phyloP scores from a whole-genome alignment of 2,113 vertebrate species.

The human (Homo sapiens) region DNA sequence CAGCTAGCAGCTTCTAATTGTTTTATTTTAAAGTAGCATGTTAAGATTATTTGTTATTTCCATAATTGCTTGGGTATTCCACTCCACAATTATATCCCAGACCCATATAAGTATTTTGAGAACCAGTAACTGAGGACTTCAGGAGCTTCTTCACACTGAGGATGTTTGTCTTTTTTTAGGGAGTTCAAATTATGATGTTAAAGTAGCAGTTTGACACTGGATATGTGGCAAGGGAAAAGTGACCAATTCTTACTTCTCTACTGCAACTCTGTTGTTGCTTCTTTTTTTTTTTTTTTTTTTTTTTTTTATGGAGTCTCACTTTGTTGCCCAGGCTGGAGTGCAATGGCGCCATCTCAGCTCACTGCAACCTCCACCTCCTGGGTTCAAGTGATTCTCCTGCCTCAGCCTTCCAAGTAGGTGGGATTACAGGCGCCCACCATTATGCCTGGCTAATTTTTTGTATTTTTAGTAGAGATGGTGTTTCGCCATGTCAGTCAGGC shows the following conservation, averaged over 20 bases:
- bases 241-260: background rate
- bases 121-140: background rate
- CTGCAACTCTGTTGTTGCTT: background rate
- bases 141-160: background rate
- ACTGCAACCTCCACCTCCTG: too few relatives aligned
- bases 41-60: constrained; percentile 3
- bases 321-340: too few relatives aligned
- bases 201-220: background rate
- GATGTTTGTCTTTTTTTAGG: background rate
- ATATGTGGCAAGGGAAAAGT: background rate
- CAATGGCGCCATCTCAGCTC: too few relatives aligned
- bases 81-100: background rate
- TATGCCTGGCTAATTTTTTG: too few relatives aligned
- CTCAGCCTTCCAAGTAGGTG: too few relatives aligned
- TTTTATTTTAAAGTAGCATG: constrained; percentile 3
- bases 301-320: too few relatives aligned
- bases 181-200: background rate
- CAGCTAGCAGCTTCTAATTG: background rate
- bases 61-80: background rate
- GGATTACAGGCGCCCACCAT: too few relatives aligned
- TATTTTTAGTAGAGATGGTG: too few relatives aligned
- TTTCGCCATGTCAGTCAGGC: too few relatives aligned
- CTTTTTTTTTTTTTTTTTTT: too few relatives aligned
- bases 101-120: background rate
- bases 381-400: too few relatives aligned